phyloP scores from a whole-genome alignment of 2,797 vertebrate genomes.

The Sarcophilus harrisii region DNA sequence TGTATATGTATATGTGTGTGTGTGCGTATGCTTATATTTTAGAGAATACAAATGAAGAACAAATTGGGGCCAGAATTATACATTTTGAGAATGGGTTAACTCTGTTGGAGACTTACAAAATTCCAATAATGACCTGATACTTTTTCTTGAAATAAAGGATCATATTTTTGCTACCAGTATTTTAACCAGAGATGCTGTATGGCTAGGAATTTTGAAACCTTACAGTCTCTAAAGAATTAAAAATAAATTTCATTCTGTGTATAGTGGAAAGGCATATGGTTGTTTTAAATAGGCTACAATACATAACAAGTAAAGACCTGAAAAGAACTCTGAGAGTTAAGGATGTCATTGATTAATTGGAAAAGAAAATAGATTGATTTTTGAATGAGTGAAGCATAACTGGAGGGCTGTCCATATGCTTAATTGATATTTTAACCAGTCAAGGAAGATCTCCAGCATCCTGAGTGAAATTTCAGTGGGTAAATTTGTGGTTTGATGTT shows the following conservation, averaged over 20 bases:
- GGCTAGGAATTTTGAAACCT: neutral
- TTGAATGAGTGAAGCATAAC: neutral
- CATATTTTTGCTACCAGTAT: neutral
- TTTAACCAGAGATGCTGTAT: neutral
- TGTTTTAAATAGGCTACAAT: neutral
- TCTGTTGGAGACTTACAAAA: neutral
- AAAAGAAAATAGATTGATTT: neutral
- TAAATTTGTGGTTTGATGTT: neutral
- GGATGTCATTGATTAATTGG: neutral
- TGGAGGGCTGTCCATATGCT: neutral
- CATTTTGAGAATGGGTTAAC: neutral
- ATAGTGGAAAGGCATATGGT: neutral
- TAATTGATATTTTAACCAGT: neutral
- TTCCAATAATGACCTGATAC: neutral
- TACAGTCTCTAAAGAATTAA: neutral
- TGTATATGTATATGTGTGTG: too few relatives aligned
- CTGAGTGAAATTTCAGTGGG: neutral
- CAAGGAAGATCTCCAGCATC: neutral
- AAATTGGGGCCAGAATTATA: neutral
- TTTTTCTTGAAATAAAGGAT: neutral
- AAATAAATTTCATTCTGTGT: neutral
- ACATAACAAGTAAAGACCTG: neutral
- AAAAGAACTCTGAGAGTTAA: neutral
- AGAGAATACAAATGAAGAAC: neutral
- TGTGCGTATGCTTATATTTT: neutral